Base-by-base conservation (phyloP, 2,888 invertebrate species). In the Dione juno region DNA sequence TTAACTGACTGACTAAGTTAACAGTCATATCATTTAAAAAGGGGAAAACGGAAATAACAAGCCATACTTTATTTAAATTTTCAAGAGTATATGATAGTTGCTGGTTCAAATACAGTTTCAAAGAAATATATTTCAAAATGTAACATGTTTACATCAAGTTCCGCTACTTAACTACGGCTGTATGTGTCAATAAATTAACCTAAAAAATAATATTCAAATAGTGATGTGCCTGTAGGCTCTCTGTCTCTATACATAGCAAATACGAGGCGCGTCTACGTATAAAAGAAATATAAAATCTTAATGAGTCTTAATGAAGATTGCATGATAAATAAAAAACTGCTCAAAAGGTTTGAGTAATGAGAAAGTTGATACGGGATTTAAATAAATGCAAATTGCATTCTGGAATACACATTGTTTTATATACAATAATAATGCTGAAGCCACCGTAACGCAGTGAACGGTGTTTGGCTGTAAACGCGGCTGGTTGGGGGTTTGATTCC, bases 231-330 rank as follows among this genome's bases (percentile, higher is more conserved):
- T 57, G 19, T 16, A 57, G 37, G 16, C 57, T 40, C 16, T 9
- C 16, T 10, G 9, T 48, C 9, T 8, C 3, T 45, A n/a, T n/a
- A 14, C n/a, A 14, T 14, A 16, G 16, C 37, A 57, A 54, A 54
- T 28, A 57, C 37, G 37, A 40, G 7, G 16, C 37, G 6, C 40
- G 11, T 57, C 11, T 11, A 37, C 57, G 11, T 16, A 57, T 37
- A 40, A 57, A 57, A 40, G 57, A 40, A 57, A 57, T 40, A 57
- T 16, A 57, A 57, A 40, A 57, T 40, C 57, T 57, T 57, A 57
- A 57, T 57, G 37, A 57, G 57, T 40, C 57, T 40, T 57, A 57
- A 57, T 57, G 57, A 57, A 57, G 57, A 57, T 57, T 7, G 57
- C 35, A 40, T 40, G 37, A 16, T 37, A 40, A 40, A 57, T 57